phyloP scores from a whole-genome alignment of 2,888 invertebrate genomes.

The Falcaria lacertinaria region DNA sequence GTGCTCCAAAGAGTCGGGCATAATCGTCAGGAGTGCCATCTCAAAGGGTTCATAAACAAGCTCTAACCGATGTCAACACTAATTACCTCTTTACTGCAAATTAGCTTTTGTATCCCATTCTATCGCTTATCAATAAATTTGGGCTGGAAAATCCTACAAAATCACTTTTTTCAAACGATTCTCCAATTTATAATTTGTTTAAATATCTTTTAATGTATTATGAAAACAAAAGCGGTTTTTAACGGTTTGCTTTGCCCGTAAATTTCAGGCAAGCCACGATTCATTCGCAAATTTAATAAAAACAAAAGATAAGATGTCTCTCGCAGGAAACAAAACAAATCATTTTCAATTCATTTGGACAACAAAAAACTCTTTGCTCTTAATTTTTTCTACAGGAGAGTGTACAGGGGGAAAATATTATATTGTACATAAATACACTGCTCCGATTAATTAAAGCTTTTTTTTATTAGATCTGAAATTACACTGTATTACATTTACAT shows the following conservation, averaged over 20 bases:
- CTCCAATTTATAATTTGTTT: too few relatives aligned
- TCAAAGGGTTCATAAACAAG: slow-evolving; percentile 19
- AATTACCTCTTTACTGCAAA: too few relatives aligned
- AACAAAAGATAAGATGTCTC: slow-evolving; percentile 21
- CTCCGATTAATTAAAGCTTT: too few relatives aligned
- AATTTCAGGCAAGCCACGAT: slow-evolving; percentile 9
- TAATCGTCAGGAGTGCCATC: slow-evolving; percentile 33
- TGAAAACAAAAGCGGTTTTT: too few relatives aligned
- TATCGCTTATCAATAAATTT: too few relatives aligned
- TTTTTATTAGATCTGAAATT: too few relatives aligned
- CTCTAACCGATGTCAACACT: slow-evolving; percentile 12
- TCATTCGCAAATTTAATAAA: slow-evolving; percentile 17
- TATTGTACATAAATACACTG: too few relatives aligned
- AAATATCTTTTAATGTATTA: too few relatives aligned
- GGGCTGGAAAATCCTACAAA: too few relatives aligned
- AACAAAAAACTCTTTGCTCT: slow-evolving; percentile 9
- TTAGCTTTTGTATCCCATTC: too few relatives aligned
- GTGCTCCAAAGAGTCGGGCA: slow-evolving; percentile 31
- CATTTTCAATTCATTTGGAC: slow-evolving; percentile 10
- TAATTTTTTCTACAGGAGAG: slow-evolving; percentile 7
- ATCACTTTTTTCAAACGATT: too few relatives aligned
- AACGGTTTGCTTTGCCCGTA: slow-evolving; percentile 5
- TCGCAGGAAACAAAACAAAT: slow-evolving; percentile 10
- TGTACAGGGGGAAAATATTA: not conserved
- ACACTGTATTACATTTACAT: too few relatives aligned